Base-by-base conservation (phyloP, 2,888 invertebrate species). In the Cryptophagus acutangulus region DNA sequence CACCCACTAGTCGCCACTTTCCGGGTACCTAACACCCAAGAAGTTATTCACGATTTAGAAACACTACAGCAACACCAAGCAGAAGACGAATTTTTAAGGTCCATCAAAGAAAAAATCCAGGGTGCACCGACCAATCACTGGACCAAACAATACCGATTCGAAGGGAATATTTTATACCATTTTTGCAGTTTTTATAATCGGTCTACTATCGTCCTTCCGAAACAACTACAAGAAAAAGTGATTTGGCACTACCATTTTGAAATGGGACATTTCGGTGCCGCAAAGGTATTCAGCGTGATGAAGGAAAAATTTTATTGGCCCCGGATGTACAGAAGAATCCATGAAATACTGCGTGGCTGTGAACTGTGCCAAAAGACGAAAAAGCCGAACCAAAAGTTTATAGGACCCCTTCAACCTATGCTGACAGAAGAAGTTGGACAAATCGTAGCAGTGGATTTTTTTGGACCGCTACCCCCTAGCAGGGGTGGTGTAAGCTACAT, bases 351-450 rank as follows among this genome's bases (percentile, higher is more conserved):
- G 9, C 20, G 26, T 10, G 16, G 14, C 2, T 48, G 48, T 18
- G 42, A 53, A 18, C 6, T 51, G 1, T 52, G 54, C 33, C 48
- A 54, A 29, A 43, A 46, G 13, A 33, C 45, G 1, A 48, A 48
- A 26, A 4, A 17, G 6, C 34, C 41, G 3, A 40, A 17, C 17
- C 26, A 8, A 3, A 9, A 31, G 8, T 9, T 31, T 3, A 9
- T 13, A 14, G 28, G 36, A 9, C 14, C 12, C 8, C 12, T 33
- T 8, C 20, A 41, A 16, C 16, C 41, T 6, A 41, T 39, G 24
- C 25, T 43, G 10, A 24, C 38, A 8, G 3, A 15, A 6, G 3
- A 36, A 24, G 13, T 30, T 3, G 38, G 38, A 8, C 44, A 51
- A 10, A 20, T 54, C 10, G 38, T 52, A 4, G 43, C 46, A 8